Percentiles rank a stretch among this genome's conserved stretches.
These are phyloP conservation scores for Yponomeuta sedellus DNA, from an alignment of 2,888 invertebrate genomes.

Conservation along the genomic window DNA sequence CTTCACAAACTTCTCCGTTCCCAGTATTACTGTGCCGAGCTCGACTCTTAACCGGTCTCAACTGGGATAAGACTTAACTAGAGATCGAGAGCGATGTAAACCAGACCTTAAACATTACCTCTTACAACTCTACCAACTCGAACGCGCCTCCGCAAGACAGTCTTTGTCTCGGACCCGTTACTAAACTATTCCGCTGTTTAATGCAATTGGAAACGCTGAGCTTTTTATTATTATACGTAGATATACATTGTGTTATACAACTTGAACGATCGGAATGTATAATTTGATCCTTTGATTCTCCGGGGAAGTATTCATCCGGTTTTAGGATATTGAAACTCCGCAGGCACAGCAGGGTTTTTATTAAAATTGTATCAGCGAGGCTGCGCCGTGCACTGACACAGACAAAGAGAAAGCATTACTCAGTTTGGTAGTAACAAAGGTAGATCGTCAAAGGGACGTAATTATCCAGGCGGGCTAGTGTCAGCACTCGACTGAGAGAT, in stretches of 20 bases:
- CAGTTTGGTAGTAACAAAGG: constrained; percentile 38
- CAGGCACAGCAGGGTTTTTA: not conserved
- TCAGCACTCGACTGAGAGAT: constrained; percentile 56
- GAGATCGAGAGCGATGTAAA: constrained; percentile 37
- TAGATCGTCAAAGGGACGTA: constrained; percentile 63
- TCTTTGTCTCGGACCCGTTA: constrained; percentile 31
- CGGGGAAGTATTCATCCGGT: not conserved
- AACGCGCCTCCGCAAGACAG: constrained; percentile 23
- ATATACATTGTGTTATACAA: not conserved
- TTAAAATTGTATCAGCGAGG: not conserved
- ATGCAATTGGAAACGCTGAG: constrained; percentile 12
- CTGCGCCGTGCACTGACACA: not conserved
- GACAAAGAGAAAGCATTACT: constrained; percentile 6
- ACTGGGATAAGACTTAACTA: constrained; percentile 59
- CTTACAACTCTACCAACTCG: constrained; percentile 35
- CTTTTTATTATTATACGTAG: constrained; percentile 12
- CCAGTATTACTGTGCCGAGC: constrained; percentile 57
- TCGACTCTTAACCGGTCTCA: constrained; percentile 53
- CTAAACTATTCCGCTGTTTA: constrained; percentile 27
- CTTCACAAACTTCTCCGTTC: constrained; percentile 61
- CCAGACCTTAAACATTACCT: constrained; percentile 43
- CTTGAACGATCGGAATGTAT: not conserved
- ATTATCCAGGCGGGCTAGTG: constrained; percentile 69
- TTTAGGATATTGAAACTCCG: not conserved
- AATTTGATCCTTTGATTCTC: not conserved